Evolutionary conservation across 2,113 vertebrate species (phyloP), one percentile per base, ranked within the genome.

Genomic region (Phylloscopus whistleri): DNA sequence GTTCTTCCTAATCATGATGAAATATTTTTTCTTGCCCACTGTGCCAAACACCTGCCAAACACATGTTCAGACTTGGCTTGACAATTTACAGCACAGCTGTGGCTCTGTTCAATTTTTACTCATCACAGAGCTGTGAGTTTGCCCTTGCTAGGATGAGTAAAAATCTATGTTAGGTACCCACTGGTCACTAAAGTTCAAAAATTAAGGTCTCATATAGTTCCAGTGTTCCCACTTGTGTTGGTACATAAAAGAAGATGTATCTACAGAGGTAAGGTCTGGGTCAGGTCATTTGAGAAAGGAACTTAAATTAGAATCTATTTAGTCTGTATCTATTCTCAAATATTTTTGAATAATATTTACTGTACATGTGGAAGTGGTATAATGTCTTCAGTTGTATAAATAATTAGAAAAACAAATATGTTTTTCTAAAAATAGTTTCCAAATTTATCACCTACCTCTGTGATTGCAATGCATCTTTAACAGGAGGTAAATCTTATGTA

Each of bases 41-140:
- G 59, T 92, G 88, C 31, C 63, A 72, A 80, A 67, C 70, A 94
- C 51, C 85, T 95, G 82, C 55, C 31, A 92, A 92, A 82, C 33
- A 63, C 56, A 30, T 46, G 33, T 88, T 88, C 79, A 86, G 55
- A 73, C 62, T 88, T 76, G 70, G 58, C 72, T 79, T 86, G 58
- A 85, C n/a, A 76, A 66, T 23, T 78, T 87, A 35, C 22, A 76
- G 41, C 44, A 85, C 52, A 76, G 49, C 35, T 85, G 30, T 77
- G 33, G 22, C 16, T 76, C 43, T 27, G 11, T 73, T 69, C 19
- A 59, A 8, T 49, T 90, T 93, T 91, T 4, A 79, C 17, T 76
- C 22, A 76, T 52, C 46, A 68, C n/a, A 80, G 58, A 69, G 66
- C 28, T 73, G 53, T 69, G 67, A 83, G 22, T 92, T 92, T 93